Conservation (phyloP, 1,140 invertebrate species). For the Pachypeltis micranthus region DNA sequence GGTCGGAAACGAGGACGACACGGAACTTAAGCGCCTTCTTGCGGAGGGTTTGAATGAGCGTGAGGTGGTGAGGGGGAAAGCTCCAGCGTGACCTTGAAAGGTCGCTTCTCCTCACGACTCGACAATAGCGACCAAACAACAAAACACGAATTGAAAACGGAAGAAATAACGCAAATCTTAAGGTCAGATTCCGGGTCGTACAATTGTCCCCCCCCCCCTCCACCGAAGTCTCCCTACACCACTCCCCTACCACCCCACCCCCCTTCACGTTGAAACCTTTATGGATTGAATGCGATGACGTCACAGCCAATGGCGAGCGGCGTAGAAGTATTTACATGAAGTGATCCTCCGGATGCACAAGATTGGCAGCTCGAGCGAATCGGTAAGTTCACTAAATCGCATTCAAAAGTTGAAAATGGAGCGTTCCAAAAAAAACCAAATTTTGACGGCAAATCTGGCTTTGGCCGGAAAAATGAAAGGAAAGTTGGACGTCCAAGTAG, state of each 20-base stretch:
- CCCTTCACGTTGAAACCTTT: slow-evolving; percentile 3
- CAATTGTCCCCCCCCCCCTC: not conserved
- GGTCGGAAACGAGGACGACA: not conserved
- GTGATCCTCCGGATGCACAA: slow-evolving; percentile 18
- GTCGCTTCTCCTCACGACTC: not conserved
- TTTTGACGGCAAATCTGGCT: too few relatives aligned
- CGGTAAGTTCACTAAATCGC: slow-evolving; percentile 15
- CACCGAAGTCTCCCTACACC: not conserved
- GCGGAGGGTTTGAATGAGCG: too few relatives aligned
- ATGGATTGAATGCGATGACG: slow-evolving; percentile 20
- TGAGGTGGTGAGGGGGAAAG: too few relatives aligned
- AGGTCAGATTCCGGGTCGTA: not conserved
- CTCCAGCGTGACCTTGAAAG: not conserved
- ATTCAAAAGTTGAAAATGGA: too few relatives aligned
- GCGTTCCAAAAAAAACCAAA: too few relatives aligned
- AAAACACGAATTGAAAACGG: not conserved
- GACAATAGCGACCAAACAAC: not conserved
- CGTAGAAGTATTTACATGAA: slow-evolving; percentile 18
- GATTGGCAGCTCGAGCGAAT: slow-evolving; percentile 12
- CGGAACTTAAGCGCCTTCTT: too few relatives aligned
- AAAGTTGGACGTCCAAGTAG: too few relatives aligned
- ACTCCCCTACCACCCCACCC: slow-evolving; percentile 5
- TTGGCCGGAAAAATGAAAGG: too few relatives aligned
- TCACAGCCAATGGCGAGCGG: slow-evolving; percentile 20
- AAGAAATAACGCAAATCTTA: not conserved